Percentiles rank a stretch among this genome's conserved stretches.
These are phyloP conservation scores for Thysanoteuthis rhombus DNA, from an alignment of 2,888 invertebrate species.

Conservation along the genomic window DNA sequence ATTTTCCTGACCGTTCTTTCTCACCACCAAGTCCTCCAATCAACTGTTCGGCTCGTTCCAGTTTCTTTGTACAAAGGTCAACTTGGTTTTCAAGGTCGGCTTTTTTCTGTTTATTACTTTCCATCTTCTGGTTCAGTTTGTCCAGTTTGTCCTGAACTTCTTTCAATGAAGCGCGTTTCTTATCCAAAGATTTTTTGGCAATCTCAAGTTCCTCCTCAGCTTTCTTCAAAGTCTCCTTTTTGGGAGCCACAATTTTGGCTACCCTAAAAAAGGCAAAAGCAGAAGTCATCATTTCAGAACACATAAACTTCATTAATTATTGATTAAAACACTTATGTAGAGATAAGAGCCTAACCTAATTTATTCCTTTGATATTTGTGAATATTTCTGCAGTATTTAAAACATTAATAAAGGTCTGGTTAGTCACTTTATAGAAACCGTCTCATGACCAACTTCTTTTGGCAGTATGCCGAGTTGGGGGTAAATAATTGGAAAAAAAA, in stretches of 20 bases:
- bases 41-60: conserved; percentile 68
- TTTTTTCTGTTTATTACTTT: conserved; percentile 67
- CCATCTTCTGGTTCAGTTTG: conserved; percentile 66
- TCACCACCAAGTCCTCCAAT: conserved; percentile 69
- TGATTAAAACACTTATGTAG: conserved; percentile 18
- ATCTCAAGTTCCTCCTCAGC: conserved; percentile 65
- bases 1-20: conserved; percentile 59
- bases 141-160: conserved; percentile 69
- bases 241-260: conserved; percentile 69
- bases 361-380: not conserved
- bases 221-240: conserved; percentile 67
- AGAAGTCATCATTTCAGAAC: not conserved
- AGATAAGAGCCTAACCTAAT: not conserved
- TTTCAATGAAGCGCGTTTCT: conserved; percentile 66
- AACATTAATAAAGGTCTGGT: no score
- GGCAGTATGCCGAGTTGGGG: no score
- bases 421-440: no score
- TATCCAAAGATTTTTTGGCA: conserved; percentile 67
- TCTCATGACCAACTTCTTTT: no score
- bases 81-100: conserved; percentile 68
- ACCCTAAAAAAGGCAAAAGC: conserved; percentile 53
- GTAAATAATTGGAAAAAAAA: no score
- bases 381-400: not conserved
- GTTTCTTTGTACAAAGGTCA: conserved; percentile 68
- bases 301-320: not conserved